Percentiles rank a stretch among this genome's conserved stretches.
These are phyloP conservation scores for Upupa epops DNA, from an alignment of 2,113 vertebrate species.

Conservation along the genomic window DNA sequence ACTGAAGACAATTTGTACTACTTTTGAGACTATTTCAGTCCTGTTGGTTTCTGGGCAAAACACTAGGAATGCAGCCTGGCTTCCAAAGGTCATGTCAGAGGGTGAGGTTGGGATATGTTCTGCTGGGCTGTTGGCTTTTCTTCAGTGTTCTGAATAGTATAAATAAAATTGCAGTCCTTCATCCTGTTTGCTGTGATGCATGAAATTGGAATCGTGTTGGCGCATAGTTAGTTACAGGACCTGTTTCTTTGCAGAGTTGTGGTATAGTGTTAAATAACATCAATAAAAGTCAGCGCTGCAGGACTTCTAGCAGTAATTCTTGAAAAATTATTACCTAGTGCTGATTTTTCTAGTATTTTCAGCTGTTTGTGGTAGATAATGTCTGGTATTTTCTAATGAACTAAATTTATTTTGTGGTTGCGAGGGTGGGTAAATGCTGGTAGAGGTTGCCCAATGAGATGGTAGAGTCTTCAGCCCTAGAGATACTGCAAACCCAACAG, in stretches of 20 bases:
- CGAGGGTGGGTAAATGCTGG: neutral
- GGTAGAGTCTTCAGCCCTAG: neutral
- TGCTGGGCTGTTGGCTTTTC: neutral
- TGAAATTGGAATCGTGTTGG: neutral
- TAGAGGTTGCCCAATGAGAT: neutral
- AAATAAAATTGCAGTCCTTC: neutral
- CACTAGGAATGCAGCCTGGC: neutral
- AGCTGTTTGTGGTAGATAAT: neutral
- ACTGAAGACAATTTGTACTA: neutral
- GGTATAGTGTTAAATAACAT: neutral
- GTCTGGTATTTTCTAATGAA: no score
- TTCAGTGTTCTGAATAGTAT: neutral
- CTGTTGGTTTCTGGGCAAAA: neutral
- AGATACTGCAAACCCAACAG: neutral
- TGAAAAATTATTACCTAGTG: neutral
- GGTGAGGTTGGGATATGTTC: neutral
- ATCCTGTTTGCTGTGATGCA: neutral
- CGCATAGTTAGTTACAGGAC: fast-evolving
- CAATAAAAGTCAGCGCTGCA: neutral
- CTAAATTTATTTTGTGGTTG: neutral
- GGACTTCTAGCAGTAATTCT: neutral
- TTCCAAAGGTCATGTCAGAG: no score
- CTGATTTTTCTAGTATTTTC: neutral
- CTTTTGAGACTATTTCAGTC: neutral
- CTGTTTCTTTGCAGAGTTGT: neutral